Conservation (phyloP, 2,113 vertebrate genomes). For the Sardina pilchardus region DNA sequence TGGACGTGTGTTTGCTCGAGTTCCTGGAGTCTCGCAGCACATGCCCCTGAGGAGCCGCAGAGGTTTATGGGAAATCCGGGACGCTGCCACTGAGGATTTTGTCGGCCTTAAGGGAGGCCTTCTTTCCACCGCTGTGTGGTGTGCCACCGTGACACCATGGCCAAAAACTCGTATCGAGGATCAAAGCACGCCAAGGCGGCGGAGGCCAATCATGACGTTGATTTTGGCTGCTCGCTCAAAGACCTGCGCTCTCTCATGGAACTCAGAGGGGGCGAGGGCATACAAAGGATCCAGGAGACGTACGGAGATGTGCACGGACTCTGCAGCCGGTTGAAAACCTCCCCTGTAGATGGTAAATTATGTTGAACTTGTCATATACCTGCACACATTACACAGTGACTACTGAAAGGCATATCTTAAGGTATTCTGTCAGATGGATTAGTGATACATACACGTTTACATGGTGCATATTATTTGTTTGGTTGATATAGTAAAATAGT, state of each 20-base stretch:
- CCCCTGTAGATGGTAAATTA: slow-evolving; percentile 85
- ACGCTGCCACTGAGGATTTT: slow-evolving; percentile 63
- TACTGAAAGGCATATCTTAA: not conserved
- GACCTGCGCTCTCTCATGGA: slow-evolving; percentile 94
- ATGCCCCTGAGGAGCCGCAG: slow-evolving; percentile 72
- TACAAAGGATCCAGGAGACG: slow-evolving; percentile 83
- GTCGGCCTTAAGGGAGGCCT: slow-evolving; percentile 67
- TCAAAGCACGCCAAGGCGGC: slow-evolving; percentile 82
- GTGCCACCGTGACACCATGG: slow-evolving; percentile 79
- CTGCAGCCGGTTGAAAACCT: slow-evolving; percentile 90
- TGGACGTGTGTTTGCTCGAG: slow-evolving; percentile 57
- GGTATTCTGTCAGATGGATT: not conserved
- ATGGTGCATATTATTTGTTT: not conserved
- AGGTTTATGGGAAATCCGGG: slow-evolving; percentile 72
- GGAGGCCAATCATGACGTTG: slow-evolving; percentile 82
- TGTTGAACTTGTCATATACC: not conserved
- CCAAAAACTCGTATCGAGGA: slow-evolving; percentile 86
- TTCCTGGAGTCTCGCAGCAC: slow-evolving; percentile 69
- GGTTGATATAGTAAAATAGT: not conserved
- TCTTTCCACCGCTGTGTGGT: slow-evolving; percentile 64
- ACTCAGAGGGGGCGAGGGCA: slow-evolving; percentile 83
- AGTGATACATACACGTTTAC: not conserved
- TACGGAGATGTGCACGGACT: slow-evolving; percentile 89
- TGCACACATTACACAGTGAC: not conserved
- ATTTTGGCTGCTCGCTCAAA: slow-evolving; percentile 84